phyloP scores from a whole-genome alignment of 2,113 vertebrate species.

The Rostratula benghalensis region DNA sequence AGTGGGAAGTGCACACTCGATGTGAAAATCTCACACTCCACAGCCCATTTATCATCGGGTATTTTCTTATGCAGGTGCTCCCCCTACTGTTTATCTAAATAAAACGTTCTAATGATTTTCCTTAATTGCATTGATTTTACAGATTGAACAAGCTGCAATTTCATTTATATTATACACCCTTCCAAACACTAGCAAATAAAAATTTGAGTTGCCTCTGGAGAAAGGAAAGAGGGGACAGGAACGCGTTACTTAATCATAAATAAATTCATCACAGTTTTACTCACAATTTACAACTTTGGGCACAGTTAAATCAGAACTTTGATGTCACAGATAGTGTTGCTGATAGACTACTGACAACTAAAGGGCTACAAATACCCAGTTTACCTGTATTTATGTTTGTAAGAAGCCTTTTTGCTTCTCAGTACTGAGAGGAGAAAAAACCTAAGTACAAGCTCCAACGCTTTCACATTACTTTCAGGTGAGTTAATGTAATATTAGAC shows the following conservation, averaged over 20 bases:
- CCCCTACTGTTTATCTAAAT: not conserved
- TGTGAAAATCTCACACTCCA: not conserved
- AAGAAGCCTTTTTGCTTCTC: not conserved
- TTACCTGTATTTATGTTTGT: not conserved
- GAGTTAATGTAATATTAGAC: not conserved
- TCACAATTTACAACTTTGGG: not conserved
- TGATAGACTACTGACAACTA: not conserved
- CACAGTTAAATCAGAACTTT: not conserved
- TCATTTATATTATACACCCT: not conserved
- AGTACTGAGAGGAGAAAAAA: not conserved
- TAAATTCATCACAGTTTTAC: not conserved
- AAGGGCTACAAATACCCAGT: not conserved
- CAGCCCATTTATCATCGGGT: fast-evolving
- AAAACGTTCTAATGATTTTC: fast-evolving
- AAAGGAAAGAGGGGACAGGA: not conserved
- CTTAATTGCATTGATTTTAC: not conserved
- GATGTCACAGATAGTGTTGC: too few relatives aligned
- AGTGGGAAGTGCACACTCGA: not conserved
- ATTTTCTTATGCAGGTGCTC: not conserved
- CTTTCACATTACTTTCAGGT: not conserved
- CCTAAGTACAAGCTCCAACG: not conserved
- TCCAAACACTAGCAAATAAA: not conserved
- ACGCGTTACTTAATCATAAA: not conserved
- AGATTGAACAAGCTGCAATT: too few relatives aligned
- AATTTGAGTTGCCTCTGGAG: not conserved